A percentile compares a stretch with the other conserved stretches of the same genome.
Evolutionary conservation across 2,888 invertebrate species (phyloP).

Genomic region (Nowickia ferox): DNA sequence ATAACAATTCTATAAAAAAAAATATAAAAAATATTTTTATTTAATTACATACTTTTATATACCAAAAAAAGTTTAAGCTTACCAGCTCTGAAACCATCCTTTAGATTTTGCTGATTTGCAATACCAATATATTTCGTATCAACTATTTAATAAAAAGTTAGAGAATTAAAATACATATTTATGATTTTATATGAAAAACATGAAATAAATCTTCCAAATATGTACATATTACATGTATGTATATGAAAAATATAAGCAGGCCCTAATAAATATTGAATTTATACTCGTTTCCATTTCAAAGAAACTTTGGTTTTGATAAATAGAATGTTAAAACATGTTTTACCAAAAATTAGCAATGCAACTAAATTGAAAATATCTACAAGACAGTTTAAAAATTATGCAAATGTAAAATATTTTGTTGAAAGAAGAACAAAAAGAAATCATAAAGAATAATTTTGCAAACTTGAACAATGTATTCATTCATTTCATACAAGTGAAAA

Average conservation of each 20-base stretch:
- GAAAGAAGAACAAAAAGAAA: neutral
- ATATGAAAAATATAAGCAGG: no score
- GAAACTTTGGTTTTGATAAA: neutral
- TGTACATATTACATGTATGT: neutral
- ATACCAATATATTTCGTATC: no score
- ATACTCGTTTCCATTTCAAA: neutral
- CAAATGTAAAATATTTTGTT: neutral
- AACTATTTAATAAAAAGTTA: no score
- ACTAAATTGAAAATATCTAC: neutral
- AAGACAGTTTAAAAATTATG: neutral
- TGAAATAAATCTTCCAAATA: no score
- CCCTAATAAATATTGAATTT: neutral
- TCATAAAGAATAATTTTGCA: neutral
- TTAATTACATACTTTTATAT: no score
- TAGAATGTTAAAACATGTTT: neutral
- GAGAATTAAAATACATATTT: no score
- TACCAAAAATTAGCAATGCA: neutral
- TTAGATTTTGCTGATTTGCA: no score
- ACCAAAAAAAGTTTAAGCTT: no score
- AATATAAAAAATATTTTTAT: no score
- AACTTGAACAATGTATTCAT: conserved; percentile 1
- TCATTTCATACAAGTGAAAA: neutral
- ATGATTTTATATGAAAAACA: no score
- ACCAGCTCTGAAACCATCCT: no score
- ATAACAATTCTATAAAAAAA: no score